phyloP scores from a whole-genome alignment of 53 echinoderm and acorn worm genomes.

The Henricia sp. region DNA sequence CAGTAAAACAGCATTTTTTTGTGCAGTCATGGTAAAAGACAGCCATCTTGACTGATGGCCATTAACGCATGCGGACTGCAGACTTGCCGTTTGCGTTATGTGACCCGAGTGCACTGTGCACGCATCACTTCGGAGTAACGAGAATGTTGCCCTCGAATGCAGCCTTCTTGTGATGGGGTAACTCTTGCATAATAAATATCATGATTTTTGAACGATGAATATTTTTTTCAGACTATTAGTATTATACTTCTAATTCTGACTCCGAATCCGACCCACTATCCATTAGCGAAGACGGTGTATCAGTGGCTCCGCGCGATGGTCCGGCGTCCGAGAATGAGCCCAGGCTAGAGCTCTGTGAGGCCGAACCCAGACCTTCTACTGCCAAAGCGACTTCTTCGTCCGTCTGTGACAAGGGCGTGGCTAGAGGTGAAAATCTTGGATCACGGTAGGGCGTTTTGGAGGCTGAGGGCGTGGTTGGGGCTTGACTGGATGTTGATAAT shows the following conservation, averaged over 20 bases:
- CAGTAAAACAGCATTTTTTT: no score
- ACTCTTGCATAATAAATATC: slow-evolving; percentile 58
- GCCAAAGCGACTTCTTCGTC: slow-evolving; percentile 95
- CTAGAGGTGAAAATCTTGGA: slow-evolving; percentile 87
- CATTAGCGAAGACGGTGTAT: slow-evolving; percentile 92
- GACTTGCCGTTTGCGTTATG: no score
- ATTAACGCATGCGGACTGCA: no score
- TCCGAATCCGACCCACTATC: slow-evolving; percentile 84
- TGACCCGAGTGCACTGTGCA: no score
- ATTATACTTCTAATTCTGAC: slow-evolving; percentile 42
- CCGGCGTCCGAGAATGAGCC: slow-evolving; percentile 95
- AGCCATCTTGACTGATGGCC: no score
- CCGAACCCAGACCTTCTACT: slow-evolving; percentile 67
- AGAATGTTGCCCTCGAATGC: no score
- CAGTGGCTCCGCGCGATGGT: slow-evolving; percentile 93
- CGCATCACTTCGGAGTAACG: no score
- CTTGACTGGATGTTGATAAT: slow-evolving; percentile 39
- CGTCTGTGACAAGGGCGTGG: slow-evolving; percentile 78
- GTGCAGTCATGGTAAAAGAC: no score
- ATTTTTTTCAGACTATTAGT: background rate
- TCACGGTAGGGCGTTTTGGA: slow-evolving; percentile 64
- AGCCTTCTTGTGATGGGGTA: no score
- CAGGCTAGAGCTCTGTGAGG: slow-evolving; percentile 89
- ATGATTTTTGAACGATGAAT: background rate
- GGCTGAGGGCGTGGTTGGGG: slow-evolving; percentile 61